Base-by-base conservation (phyloP, 1,140 invertebrate species). In the Pantala flavescens region DNA sequence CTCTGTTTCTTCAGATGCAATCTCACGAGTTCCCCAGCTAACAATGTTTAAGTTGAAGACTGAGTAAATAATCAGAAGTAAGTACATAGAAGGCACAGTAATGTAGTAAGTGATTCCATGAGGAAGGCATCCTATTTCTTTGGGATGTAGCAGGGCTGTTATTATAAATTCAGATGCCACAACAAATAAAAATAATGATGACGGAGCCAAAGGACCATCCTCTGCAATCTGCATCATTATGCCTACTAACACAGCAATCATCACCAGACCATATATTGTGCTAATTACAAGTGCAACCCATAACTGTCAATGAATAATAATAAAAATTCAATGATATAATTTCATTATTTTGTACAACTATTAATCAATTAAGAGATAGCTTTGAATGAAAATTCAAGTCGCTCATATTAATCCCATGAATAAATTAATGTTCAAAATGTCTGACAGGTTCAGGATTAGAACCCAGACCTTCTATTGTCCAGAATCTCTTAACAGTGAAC, bases 41-140 rank as follows among this genome's bases (percentile, higher is more conserved):
- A 96, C 91, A 77, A 93, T 91, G 81, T 97, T 93, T 80, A 97
- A 85, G 80, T 97, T 97, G 79, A 94, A 95, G 0, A 97, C 83
- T 0, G 94, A 94, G 79, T 95, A 97, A 73, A 97, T 93, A 70
- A 95, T 93, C 16, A 97, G 86, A 75, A 97, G 83, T 87, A 97
- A 89, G 80, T 97, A 97, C 94, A 96, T 97, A 75, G 93, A 93
- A 0, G 95, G 95, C 71, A 97, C 92, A 10, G 94, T 93, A 16
- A 97, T 87, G 80, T 95, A 97, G 81, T 97, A 98, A 24, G 97
- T 87, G 7, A 93, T 81, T 19, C 93, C 89, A 75, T 89, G 91
- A 19, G 90, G 80, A 9, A 98, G 81, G 79, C 94, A 96, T 14
- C 82, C 72, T 71, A 78, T 74, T 78, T 97, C 94, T 80, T 92